Base-by-base conservation (phyloP, 2,888 invertebrate species). In the Ceramica pisi region DNA sequence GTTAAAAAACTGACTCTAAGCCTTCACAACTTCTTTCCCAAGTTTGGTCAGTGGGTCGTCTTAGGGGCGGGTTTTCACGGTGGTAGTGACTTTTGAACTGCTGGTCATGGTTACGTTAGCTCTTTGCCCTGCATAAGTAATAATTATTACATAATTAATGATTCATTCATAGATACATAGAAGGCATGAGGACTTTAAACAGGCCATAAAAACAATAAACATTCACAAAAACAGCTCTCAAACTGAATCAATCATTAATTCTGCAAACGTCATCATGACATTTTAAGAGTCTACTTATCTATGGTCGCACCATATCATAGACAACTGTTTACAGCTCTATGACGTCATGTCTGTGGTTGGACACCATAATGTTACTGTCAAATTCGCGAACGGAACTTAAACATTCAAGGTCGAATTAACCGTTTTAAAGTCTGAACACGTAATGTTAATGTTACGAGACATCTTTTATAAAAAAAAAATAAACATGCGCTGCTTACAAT, bases 321-420 rank as follows among this genome's bases (percentile, higher is more conserved):
- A 35, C 63, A 51, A 51, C 62, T 62, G 55, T 75, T 74, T 78
- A 62, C 48, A 70, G 72, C 14, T 2, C 0, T n/a, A 44, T 77
- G 70, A 81, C 81, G 81, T 84, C 83, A 78, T 10, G 6, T 1
- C 1, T 12, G 23, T 67, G 7, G 14, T 38, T 56, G 31, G n/a
- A n/a, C 4, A n/a, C 59, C 57, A 67, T 55, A 55, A 23, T 51
- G 35, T 56, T 41, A 74, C 60, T 62, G 38, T 73, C 67, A 68
- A 79, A 81, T 73, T 75, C 56, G 75, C 80, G 63, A 85, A 75
- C 80, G 74, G 83, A 83, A 81, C 81, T 75, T 44, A 59, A 26
- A 61, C 23, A 68, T 72, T 69, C 76, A 85, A 85, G 84, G 84
- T 61, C 61, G 19, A 10, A 48, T 1, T 14, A 63, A 26, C 48